A percentile compares a stretch with the other conserved stretches of the same genome.
Evolutionary conservation across 2,888 invertebrate species (phyloP).

Genomic region (Agonopterix arenella): DNA sequence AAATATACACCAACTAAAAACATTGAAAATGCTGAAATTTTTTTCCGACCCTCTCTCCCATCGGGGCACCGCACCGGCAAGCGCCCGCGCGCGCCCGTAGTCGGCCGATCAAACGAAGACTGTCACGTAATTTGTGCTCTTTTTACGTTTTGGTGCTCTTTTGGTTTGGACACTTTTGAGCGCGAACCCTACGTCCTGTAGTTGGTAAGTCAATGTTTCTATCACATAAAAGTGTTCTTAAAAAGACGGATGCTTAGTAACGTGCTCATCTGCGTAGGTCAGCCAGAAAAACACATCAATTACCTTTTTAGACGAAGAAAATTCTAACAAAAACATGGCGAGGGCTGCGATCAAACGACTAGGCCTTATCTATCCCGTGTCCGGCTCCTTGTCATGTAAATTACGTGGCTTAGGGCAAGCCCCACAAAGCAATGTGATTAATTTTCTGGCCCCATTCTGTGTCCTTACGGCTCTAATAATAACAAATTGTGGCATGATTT

Average conservation of each 20-base stretch:
- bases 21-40: no score
- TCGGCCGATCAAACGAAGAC: no score
- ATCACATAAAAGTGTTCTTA: no score
- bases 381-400: constrained; percentile 29
- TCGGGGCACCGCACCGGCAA: no score
- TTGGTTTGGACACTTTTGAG: no score
- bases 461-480: constrained; percentile 10
- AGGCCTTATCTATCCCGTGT: constrained; percentile 18
- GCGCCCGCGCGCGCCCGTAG: no score
- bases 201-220: no score
- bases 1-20: no score
- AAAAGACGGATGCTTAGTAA: neutral
- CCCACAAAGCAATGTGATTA: constrained; percentile 23
- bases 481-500: constrained; percentile 17
- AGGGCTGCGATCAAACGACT: neutral
- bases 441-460: constrained; percentile 9
- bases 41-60: no score
- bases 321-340: neutral
- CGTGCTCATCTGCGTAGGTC: constrained; percentile 1
- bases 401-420: constrained; percentile 14
- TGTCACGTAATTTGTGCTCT: no score
- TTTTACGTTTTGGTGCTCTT: no score
- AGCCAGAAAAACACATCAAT: constrained; percentile 1
- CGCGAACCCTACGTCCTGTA: no score
- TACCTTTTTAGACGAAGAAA: neutral